phyloP scores from a whole-genome alignment of 2,797 vertebrate genomes.

The Tauraco hartlaubi region DNA sequence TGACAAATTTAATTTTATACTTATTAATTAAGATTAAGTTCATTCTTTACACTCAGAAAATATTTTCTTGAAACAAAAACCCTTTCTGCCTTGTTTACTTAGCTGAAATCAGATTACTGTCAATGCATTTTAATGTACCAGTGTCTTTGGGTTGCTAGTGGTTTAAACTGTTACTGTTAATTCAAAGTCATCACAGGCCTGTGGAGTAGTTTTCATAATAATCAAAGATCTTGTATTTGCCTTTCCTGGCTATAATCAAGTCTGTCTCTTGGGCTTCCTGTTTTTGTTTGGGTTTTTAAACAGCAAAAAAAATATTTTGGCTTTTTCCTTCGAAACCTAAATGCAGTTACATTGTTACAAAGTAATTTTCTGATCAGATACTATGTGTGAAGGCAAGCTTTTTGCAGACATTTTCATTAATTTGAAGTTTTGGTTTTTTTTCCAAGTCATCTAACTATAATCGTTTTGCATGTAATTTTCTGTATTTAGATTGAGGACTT shows the following conservation, averaged over 20 bases:
- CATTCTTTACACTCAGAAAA: neutral
- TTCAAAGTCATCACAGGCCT: neutral
- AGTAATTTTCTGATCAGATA: neutral
- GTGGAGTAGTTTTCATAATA: neutral
- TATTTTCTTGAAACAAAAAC: neutral
- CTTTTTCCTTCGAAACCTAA: conserved; percentile 8
- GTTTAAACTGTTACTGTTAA: neutral
- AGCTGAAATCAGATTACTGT: neutral
- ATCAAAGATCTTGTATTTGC: neutral
- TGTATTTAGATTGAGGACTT: neutral
- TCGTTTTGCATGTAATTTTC: neutral
- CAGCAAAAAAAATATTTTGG: fast-evolving
- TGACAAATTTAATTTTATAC: neutral
- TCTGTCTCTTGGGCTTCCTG: conserved; percentile 46
- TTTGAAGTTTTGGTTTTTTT: neutral
- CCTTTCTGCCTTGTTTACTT: neutral
- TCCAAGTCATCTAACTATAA: neutral
- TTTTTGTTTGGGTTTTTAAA: neutral
- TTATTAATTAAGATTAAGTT: neutral
- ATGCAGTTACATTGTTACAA: neutral
- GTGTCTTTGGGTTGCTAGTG: neutral
- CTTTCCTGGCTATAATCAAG: conserved; percentile 44
- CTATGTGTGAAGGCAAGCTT: neutral
- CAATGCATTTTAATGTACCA: neutral
- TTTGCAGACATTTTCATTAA: neutral